Percentiles rank a stretch among this genome's conserved stretches.
These are phyloP conservation scores for Agrochola circellaris DNA, from an alignment of 2,888 invertebrate genomes.

Conservation along the genomic window DNA sequence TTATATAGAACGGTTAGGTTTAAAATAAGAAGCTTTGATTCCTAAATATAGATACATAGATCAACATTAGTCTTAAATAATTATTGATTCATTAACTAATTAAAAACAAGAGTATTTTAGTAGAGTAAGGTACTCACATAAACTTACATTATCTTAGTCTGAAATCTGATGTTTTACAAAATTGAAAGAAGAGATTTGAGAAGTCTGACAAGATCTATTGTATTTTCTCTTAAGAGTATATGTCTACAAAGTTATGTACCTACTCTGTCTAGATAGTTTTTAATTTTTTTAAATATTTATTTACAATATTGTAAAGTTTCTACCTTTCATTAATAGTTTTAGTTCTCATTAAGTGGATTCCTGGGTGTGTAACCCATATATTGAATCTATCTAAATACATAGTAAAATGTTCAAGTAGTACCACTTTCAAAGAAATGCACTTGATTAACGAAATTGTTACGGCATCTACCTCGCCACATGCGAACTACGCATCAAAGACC, in stretches of 20 bases:
- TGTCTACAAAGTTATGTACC: slow-evolving; percentile 12
- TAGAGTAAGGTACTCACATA: too few species aligned
- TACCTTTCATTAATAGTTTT: neutral
- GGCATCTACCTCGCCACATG: too few species aligned
- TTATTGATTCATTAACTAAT: too few species aligned
- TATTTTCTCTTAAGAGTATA: neutral
- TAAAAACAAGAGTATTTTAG: too few species aligned
- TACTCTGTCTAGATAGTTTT: neutral
- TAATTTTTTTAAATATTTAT: neutral
- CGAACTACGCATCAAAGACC: too few species aligned
- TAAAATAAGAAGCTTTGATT: too few species aligned
- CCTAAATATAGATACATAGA: too few species aligned
- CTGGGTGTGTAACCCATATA: neutral
- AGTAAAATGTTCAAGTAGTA: neutral
- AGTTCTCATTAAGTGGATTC: too few species aligned
- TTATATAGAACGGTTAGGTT: too few species aligned
- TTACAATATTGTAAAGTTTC: neutral
- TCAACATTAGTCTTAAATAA: too few species aligned
- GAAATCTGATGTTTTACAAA: neutral
- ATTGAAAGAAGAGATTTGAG: neutral
- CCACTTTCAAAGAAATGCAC: neutral
- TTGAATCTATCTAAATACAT: neutral
- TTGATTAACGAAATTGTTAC: neutral
- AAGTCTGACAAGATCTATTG: neutral
- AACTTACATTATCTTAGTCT: too few species aligned